These are phyloP conservation scores for Artemia sp. DNA, from an alignment of 2,888 invertebrate species.

Conservation along the genomic window DNA sequence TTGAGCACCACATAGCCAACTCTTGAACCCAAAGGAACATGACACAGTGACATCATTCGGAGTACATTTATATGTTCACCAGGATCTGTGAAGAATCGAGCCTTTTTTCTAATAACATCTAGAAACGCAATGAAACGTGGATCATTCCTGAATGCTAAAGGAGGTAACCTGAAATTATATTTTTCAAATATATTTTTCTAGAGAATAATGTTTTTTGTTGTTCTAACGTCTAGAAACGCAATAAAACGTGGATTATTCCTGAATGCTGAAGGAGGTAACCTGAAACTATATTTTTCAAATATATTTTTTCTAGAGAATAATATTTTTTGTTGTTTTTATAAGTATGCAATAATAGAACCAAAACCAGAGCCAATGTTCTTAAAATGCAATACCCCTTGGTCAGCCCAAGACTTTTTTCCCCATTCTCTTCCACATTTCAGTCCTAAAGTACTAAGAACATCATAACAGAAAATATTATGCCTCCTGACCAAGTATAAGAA, in stretches of 20 bases:
- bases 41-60: not conserved
- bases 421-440: too few species aligned
- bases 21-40: conserved; percentile 5
- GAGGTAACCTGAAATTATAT: not conserved
- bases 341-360: too few species aligned
- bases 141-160: not conserved
- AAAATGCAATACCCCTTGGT: too few species aligned
- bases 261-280: not conserved
- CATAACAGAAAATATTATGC: too few species aligned
- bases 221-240: not conserved
- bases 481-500: too few species aligned
- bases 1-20: not conserved
- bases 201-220: too few species aligned
- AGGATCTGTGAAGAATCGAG: not conserved
- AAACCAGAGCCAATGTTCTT: too few species aligned
- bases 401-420: too few species aligned
- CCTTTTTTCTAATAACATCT: not conserved
- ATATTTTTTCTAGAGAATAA: too few species aligned
- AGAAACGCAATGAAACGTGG: not conserved
- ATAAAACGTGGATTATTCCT: not conserved
- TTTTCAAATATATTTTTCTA: too few species aligned
- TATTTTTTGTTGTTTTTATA: too few species aligned
- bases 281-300: not conserved
- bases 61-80: not conserved
- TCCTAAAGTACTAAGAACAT: too few species aligned